Base-by-base conservation (phyloP, 2,113 vertebrate species). In the Sclerurus mexicanus region DNA sequence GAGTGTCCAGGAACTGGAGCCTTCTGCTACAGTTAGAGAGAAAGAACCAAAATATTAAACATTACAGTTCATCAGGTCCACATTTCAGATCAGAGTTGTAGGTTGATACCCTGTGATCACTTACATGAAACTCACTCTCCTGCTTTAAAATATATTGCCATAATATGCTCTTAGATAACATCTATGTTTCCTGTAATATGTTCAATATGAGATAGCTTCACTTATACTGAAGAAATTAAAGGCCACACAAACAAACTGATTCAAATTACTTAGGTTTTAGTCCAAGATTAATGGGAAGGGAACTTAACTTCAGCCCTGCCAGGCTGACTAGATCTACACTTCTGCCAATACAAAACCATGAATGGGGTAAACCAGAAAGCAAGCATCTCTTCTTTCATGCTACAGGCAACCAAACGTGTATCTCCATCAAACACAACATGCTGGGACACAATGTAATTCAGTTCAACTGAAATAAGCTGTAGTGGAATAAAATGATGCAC, bases 1-100 rank as follows among this genome's bases (percentile, higher is more conserved):
- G 97, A 56, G 37, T 98, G 97, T 71, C 96, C 91, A n/a, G 98
- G 94, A 72, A 92, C 89, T 52, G 95, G 52, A 77, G 97, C 86
- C 81, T 98, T 98, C 92, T 98, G 98, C 98, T 98, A 96, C 90
- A 97, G 92, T 90, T 77, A 89, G 74, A 89, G 85, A 93, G 67
- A 94, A 93, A 78, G 53, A 92, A 89, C 16, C 72, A 95, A 68
- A 91, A 35, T 12, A 58, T 95, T 82, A 90, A 87, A 46, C 14
- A 12, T 23, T 55, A 66, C 8, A 66, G 37, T 23, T n/a, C 63
- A 66, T 7, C 40, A 72, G 46, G 44, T 40, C 8, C 39, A 53
- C 21, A 21, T 22, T 89, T 66, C 49, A 94, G 64, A 87, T 12
- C 15, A 46, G 40, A 82, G 35, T 30, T 63, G 39, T 71, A 85